Base-by-base conservation (phyloP, 2,888 invertebrate genomes). In the Ctenicera cuprea region DNA sequence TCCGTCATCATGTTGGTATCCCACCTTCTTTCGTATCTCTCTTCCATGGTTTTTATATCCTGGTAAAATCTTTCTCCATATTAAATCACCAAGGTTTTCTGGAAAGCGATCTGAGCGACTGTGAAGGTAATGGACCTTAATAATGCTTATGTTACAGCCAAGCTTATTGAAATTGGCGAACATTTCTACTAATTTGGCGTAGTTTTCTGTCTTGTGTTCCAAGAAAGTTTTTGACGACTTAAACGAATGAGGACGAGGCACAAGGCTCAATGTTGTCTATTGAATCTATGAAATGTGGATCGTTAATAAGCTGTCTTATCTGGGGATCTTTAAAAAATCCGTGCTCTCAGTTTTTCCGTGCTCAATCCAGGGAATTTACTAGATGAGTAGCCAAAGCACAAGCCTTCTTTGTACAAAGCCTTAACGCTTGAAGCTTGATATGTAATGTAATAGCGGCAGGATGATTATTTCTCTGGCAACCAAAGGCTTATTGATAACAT, bases 1-100 rank as follows among this genome's bases (percentile, higher is more conserved):
- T 83, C 83, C 5, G 80, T 82, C 76, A 83, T 77, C 82, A 84
- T 85, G 65, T 74, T 77, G 38, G 72, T 48, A 71, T 79, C 77
- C 78, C 79, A 81, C 61, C 74, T 73, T 38, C 81, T 81, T 76
- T 84, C 82, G 69, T 84, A 83, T 8, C 82, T 76, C 37, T 76
- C 76, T 71, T 85, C 83, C 75, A 84, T 83, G n/a, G 75, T 74
- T 2, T 18, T 7, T 18, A 48, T 20, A 7, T 18, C 48, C 11
- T 48, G 48, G 20, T 48, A 18, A 48, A 48, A 48, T 7, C 48
- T 4, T 18, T 48, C 48, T 16, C 20, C 48, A 16, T 18, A 18
- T 48, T 11, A 41, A 11, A n/a, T 41, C 41, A 12, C 41, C 41
- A 12, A 41, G 41, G n/a, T 41, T 41, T 41, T 41, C 41, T 12